Evolutionary conservation across 2,888 invertebrate genomes (phyloP), one percentile per base, ranked within the genome.

Genomic region (Lasioglossum calceatum): DNA sequence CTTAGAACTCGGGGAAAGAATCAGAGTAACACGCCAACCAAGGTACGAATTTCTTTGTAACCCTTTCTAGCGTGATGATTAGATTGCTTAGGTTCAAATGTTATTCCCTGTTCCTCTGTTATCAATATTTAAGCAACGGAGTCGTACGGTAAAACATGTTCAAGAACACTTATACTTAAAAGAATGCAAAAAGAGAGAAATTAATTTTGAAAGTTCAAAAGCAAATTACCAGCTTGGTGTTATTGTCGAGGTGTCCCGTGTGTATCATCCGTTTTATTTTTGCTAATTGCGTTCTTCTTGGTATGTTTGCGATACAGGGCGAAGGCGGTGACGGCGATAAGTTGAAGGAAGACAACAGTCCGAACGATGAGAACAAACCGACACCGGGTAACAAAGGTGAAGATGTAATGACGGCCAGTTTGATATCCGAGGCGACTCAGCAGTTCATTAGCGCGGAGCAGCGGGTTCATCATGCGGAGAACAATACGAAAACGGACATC

Each of bases 1-100:
- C 97, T 97, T 79, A 96, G 99, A 93, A 99, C 98, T n/a, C 96
- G 98, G 89, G 96, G 96, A 85, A 96, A 96, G 93, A 95, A 95
- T 88, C 95, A 96, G 87, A 92, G 95, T 47, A 95, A 95, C 84
- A 95, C 96, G 76, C 95, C 95, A 36, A 95, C 95, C 12, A 96
- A 96, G 95, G 96, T 96, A 85, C 32, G 19, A 36, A 3, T 32
- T 32, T 16, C 7, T 19, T 8, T 36, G 7, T 19, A 0, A 16
- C 7, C 8, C 14, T 32, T 32, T 32, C 32, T 8, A 36, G 19
- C 8, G 2, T 32, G 16, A 16, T 2, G 7, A 64, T 32, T 32
- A 64, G 54, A n/a, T 23, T 10, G 23, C 23, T 54, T n/a, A n/a
- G 54, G 23, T 54, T 54, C 54, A 10, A 2, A 54, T 10, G 23